Percentiles rank a stretch among this genome's conserved stretches.
Conservation (phyloP, 1,140 invertebrate species). For the Anastrepha ludens region DNA sequence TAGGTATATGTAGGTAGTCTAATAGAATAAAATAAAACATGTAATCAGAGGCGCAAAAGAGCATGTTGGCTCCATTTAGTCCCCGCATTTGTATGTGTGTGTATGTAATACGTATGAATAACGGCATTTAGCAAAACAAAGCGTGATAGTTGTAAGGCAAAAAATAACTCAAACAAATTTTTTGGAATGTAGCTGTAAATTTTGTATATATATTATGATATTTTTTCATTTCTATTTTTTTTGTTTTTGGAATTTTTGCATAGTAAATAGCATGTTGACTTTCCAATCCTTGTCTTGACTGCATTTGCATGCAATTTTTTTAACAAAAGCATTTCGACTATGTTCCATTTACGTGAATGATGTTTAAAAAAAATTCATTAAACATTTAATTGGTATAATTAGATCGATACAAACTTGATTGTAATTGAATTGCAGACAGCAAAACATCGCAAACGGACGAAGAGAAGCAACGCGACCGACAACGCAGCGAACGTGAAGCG, state of each 20-base stretch:
- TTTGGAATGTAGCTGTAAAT: background rate
- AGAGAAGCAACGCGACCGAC: constrained; percentile 74
- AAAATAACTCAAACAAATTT: too few relatives aligned
- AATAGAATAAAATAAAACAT: too few relatives aligned
- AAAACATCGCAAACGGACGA: constrained; percentile 74
- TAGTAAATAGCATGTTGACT: background rate
- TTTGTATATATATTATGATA: background rate
- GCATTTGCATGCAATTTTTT: constrained; percentile 34
- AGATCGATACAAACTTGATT: constrained; percentile 27
- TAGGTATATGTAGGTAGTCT: too few relatives aligned
- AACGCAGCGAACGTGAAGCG: constrained; percentile 73
- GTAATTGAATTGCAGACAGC: constrained; percentile 65
- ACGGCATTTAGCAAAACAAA: too few relatives aligned
- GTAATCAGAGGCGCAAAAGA: too few relatives aligned
- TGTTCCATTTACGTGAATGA: constrained; percentile 22
- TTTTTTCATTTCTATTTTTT: too few relatives aligned
- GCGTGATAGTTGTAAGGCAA: too few relatives aligned
- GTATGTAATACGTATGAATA: too few relatives aligned
- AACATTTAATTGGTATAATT: constrained; percentile 24
- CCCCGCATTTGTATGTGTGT: too few relatives aligned
- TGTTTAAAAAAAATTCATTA: background rate
- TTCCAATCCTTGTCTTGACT: constrained; percentile 47
- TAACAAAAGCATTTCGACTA: constrained; percentile 12
- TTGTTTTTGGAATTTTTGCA: background rate
- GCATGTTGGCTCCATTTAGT: too few relatives aligned